These are phyloP conservation scores for Notocelia uddmanniana DNA, from an alignment of 2,888 invertebrate species.

Conservation along the genomic window DNA sequence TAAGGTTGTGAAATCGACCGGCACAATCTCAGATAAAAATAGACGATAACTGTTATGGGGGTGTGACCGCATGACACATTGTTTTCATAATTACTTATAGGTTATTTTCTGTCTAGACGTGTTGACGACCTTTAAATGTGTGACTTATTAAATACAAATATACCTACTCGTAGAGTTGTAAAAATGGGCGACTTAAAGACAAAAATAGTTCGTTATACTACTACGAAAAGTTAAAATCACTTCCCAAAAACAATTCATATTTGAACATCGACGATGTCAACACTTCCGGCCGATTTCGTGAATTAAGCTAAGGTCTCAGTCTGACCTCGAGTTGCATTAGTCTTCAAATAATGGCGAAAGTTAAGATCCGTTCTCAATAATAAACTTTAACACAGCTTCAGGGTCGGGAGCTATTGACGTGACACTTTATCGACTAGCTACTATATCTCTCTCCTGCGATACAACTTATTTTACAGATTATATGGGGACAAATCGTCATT, in stretches of 20 bases:
- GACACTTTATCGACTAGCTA: not conserved
- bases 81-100: not conserved
- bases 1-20: constrained; percentile 1
- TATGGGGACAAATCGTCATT: constrained; percentile 15
- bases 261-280: not conserved
- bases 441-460: constrained; percentile 14
- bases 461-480: constrained; percentile 15
- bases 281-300: constrained; percentile 14
- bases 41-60: constrained; percentile 18
- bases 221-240: too few species aligned
- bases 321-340: constrained; percentile 27
- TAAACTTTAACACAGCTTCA: constrained; percentile 15
- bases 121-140: not conserved
- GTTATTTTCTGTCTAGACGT: not conserved
- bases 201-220: too few species aligned
- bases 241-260: not conserved
- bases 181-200: not conserved
- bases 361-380: constrained; percentile 8
- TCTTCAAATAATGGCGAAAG: constrained; percentile 19
- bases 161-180: too few species aligned
- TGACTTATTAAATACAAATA: too few species aligned
- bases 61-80: constrained; percentile 15
- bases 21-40: constrained; percentile 16
- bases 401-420: constrained; percentile 6
- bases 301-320: constrained; percentile 12